Base-by-base conservation (phyloP, 2,888 invertebrate genomes). In the Andrena chrysosceles region DNA sequence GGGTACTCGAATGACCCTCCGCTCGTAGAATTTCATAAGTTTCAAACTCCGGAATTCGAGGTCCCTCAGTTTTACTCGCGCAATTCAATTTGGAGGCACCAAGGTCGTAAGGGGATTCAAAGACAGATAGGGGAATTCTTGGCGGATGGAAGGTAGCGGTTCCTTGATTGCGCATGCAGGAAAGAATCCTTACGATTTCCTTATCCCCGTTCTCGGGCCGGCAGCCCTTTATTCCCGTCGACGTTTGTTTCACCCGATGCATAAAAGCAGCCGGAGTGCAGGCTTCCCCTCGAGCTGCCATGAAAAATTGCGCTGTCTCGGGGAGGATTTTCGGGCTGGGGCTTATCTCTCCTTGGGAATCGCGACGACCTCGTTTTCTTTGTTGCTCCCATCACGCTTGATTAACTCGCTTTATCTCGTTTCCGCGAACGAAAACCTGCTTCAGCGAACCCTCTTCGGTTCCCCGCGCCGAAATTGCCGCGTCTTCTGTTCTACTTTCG, bases 321-420 rank as follows among this genome's bases (percentile, higher is more conserved):
- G 48, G 73, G 52, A 64, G 73, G 60, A 67, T 77, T 73, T 77
- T 59, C 73, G 66, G 42, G 64, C 42, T 54, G 54, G 23, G 33
- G 64, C 77, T 71, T 71, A 77, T 77, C 77, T 64, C 59, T 23
- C 64, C 48, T 26, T 23, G 42, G 69, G 31, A 20, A 59, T 71
- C 71, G 26, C 33, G 71, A 23, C 77, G 77, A 77, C 77, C 77
- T 26, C 64, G 64, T 77, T 77, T 71, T 56, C 71, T 71, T 71
- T 71, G 71, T 77, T 59, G 77, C 71, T 49, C 54, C n/a, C 64
- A 70, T 71, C 77, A 71, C 77, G 77, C 71, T 77, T 71, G 64
- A 77, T 77, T 71, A 77, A 77, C 77, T 77, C 56, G 56, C 63
- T 71, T 77, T 77, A 77, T 71, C 77, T 77, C 64, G 70, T 62